Base-by-base conservation (phyloP, 2,113 vertebrate species). In the Etia nguti region DNA sequence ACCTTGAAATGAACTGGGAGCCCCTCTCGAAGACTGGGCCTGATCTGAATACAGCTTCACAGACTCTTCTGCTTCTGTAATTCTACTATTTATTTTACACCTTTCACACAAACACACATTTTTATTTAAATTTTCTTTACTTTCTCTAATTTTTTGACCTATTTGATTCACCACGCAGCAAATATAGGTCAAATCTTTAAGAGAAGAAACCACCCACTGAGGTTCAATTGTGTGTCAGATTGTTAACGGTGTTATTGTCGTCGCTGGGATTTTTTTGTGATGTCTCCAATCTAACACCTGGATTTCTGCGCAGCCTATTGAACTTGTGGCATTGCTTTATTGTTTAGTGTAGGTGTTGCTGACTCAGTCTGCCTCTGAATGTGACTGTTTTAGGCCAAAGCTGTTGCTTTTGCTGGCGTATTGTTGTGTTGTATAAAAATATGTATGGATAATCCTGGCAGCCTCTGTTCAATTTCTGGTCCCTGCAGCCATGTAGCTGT, bases 401-500 rank as follows among this genome's bases (percentile, higher is more conserved):
- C 89, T 60, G 83, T 88, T 86, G 57, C 81, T 62, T 57, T 60
- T 36, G 81, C 88, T 73, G 79, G 77, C 54, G 3, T 81, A 82
- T 92, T 92, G 87, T 93, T 92, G 88, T 89, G 79, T 43, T 41
- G 80, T 85, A 46, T 88, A 86, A 90, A 94, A 94, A 93, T 93
- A 88, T 89, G 90, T 91, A 89, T 79, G 89, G 83, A 86, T 94
- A 89, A 92, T 94, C 86, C 88, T 89, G 82, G 77, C 80, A 85
- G 85, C 85, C 54, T 26, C 4, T 43, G 62, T 84, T 94, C 85
- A 84, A 75, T 89, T 84, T 89, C 80, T 88, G 82, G 24, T 90
- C 89, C 87, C 84, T 34, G 91, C 92, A 87, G 91, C 90, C 68
- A 22, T 13, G 57, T 12, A 60, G 85, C 86, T 90, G 60, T 95